Conservation (phyloP, 2,113 vertebrate species). For the Cichladusa arquata region DNA sequence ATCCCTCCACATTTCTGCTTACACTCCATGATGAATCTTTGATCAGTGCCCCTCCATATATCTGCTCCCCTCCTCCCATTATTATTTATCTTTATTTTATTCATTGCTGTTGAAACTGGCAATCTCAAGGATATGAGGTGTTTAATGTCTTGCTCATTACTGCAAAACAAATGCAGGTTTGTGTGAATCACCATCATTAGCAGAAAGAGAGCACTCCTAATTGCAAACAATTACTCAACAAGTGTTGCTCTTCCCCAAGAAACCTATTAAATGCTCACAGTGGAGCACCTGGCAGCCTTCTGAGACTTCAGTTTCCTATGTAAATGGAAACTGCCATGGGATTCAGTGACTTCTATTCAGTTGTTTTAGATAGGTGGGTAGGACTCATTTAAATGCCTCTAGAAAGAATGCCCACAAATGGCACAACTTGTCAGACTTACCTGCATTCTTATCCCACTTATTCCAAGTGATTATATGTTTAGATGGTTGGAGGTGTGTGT, state of each 20-base stretch:
- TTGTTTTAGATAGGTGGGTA: not conserved
- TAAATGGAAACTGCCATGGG: not conserved
- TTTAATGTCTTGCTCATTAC: constrained; percentile 18
- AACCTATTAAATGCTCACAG: not conserved
- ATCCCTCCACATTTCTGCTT: not conserved
- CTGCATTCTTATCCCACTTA: not conserved
- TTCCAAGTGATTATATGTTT: not conserved
- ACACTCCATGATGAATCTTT: accelerated
- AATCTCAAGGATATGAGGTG: not conserved
- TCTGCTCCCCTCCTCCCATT: not conserved
- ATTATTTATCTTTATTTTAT: not conserved
- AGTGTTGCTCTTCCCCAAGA: not conserved
- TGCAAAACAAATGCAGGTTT: constrained; percentile 8
- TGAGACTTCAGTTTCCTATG: not conserved
- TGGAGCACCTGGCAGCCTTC: not conserved
- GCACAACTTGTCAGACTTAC: not conserved
- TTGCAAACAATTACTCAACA: constrained; percentile 18
- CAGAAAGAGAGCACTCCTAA: not conserved
- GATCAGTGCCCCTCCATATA: not conserved
- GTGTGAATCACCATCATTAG: not conserved
- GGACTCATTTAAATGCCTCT: not conserved
- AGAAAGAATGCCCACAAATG: not conserved
- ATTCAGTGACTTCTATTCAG: not conserved
- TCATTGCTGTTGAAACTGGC: not conserved
- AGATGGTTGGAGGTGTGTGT: not conserved